Base-by-base conservation (phyloP, 2,113 vertebrate genomes). In the Pardalotus punctatus region DNA sequence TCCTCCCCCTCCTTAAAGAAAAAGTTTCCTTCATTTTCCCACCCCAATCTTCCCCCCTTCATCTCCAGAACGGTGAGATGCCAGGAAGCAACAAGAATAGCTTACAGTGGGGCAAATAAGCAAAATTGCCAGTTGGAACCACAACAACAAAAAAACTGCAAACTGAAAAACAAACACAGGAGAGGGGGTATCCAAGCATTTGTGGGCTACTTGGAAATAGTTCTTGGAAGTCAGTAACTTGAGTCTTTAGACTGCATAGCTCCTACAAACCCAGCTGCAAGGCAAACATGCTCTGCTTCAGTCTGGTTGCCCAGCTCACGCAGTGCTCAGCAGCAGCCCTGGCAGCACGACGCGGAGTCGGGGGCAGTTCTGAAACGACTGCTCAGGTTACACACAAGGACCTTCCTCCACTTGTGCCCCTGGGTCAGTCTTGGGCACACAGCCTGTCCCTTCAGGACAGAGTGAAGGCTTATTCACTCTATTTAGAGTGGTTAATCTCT, bases 321-420 rank as follows among this genome's bases (percentile, higher is more conserved):
- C 54, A 23, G 72, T 0, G 3, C 50, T 43, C 35, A 23, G 35
- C 28, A 28, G 18, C 23, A 51, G 40, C 47, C 61, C 7, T 2
- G 12, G 51, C 36, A 79, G 51, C 7, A 7, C 27, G 28, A 6
- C 5, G 28, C 0, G 0, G 5, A 48, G 35, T 3, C 0, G 2
- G 13, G 19, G 11, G 16, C 33, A 54, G 15, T 1, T 54, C 20
- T 38, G 43, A 38, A 70, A n/a, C 5, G 5, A 61, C 17, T 25
- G 29, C 31, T 66, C 10, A 47, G 9, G 5, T 5, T 38, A 47
- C 25, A 38, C 7, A 2, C 4, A 56, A 35, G 45, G 42, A 69
- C 35, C 42, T 57, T 85, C n/a, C n/a, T 60, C 65, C 6, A 1
- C 51, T 21, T 6, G 0, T 5, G 25, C 53, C 31, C 48, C 36